phyloP scores from a whole-genome alignment of 2,888 invertebrate genomes.

The Conistra vaccinii region DNA sequence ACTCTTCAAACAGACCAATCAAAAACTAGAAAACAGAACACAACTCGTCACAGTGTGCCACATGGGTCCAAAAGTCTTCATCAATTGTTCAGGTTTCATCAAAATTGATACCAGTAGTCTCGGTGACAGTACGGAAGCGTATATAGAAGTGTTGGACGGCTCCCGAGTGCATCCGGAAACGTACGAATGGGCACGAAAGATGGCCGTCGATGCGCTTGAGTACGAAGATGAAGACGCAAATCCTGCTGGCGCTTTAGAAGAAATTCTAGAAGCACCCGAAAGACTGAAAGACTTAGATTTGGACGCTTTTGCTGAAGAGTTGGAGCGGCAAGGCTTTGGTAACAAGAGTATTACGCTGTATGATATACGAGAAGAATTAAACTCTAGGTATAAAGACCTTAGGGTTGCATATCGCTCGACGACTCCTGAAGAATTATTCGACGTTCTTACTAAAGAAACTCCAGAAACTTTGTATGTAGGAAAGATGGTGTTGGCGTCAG shows the following conservation, averaged over 20 bases:
- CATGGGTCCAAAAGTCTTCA: conserved; percentile 99
- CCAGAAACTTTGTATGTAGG: conserved; percentile 98
- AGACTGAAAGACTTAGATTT: conserved; percentile 98
- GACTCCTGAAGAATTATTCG: conserved; percentile 97
- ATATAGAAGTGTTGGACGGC: conserved; percentile 98
- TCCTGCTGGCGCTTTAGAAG: conserved; percentile 99
- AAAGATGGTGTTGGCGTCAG: conserved; percentile 96
- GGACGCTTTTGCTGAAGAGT: conserved; percentile 99
- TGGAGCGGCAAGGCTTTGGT: conserved; percentile 97
- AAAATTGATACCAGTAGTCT: conserved; percentile 99
- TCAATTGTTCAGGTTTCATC: conserved; percentile 99
- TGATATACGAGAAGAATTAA: conserved; percentile 98
- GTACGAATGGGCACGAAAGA: conserved; percentile 99
- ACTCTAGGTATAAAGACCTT: conserved; percentile 97
- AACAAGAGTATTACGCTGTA: conserved; percentile 98
- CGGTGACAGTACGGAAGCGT: conserved; percentile 98
- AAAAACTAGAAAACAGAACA: conserved; percentile 97
- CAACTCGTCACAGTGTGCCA: conserved; percentile 98
- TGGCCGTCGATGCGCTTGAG: conserved; percentile 99
- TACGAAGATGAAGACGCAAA: conserved; percentile 99
- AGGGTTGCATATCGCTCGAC: conserved; percentile 94
- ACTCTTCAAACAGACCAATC: conserved; percentile 97
- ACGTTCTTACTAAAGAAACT: conserved; percentile 98
- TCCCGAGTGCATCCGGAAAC: conserved; percentile 99
- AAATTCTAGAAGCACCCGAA: conserved; percentile 98